phyloP scores from a whole-genome alignment of 1,140 invertebrate species.

The Drosophila guanche region DNA sequence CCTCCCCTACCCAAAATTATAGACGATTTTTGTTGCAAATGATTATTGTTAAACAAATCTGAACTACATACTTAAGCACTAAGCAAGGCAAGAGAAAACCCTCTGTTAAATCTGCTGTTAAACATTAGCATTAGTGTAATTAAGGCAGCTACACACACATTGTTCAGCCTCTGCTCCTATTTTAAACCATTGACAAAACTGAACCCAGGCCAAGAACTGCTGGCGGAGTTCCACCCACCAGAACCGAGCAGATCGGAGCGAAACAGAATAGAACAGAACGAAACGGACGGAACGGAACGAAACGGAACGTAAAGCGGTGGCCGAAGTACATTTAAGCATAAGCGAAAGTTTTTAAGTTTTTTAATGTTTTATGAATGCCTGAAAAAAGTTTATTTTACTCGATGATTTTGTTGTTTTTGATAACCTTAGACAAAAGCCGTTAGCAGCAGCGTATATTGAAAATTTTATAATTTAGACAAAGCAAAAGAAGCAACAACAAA shows the following conservation, averaged over 20 bases:
- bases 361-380: conserved; percentile 29
- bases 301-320: neutral
- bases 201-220: conserved; percentile 25
- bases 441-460: conserved; percentile 4
- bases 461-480: conserved; percentile 58
- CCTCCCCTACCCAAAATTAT: conserved; percentile 12
- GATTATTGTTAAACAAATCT: conserved; percentile 34
- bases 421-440: conserved; percentile 13
- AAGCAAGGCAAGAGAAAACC: neutral
- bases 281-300: conserved; percentile 1
- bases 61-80: neutral
- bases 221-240: no score
- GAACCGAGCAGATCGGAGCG: no score
- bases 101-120: neutral
- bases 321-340: conserved; percentile 5
- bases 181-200: conserved; percentile 68
- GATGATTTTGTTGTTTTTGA: conserved; percentile 16
- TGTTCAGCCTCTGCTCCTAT: conserved; percentile 16
- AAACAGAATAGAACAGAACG: neutral
- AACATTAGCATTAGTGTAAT: neutral
- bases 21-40: conserved; percentile 69
- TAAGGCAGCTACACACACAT: conserved; percentile 2
- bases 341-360: conserved; percentile 35
- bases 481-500: conserved; percentile 19
- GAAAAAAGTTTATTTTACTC: conserved; percentile 31